A percentile compares a stretch with the other conserved stretches of the same genome.
phyloP scores from a whole-genome alignment of 2,113 vertebrate genomes.

The Zapornia atra region DNA sequence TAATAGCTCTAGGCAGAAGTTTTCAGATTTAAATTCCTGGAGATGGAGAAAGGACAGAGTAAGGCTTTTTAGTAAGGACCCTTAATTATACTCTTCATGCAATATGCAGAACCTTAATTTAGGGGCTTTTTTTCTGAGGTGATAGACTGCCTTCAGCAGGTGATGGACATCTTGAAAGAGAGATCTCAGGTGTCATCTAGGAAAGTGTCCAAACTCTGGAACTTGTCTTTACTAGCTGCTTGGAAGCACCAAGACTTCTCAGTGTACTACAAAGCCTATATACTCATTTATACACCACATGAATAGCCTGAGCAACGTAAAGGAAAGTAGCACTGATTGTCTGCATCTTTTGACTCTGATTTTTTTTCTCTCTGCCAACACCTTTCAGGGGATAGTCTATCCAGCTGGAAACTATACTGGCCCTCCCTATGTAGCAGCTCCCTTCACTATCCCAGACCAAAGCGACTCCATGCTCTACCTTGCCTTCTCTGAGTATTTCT shows the following conservation, averaged over 20 bases:
- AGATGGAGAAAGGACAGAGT: not conserved
- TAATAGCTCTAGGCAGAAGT: not conserved
- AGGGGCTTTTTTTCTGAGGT: not conserved
- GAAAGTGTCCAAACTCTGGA: not conserved
- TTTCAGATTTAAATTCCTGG: not conserved
- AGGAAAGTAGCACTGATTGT: not conserved
- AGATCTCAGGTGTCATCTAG: not conserved
- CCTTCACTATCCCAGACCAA: slow-evolving; percentile 51
- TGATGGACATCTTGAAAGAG: not conserved
- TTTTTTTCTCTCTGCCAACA: not conserved
- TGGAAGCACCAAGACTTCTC: not conserved
- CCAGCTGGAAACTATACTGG: slow-evolving; percentile 32
- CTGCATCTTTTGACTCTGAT: not conserved
- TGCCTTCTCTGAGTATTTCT: slow-evolving; percentile 73
- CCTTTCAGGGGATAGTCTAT: slow-evolving; percentile 61
- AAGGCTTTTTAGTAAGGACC: not conserved
- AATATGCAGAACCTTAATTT: not conserved
- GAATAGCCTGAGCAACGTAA: not conserved
- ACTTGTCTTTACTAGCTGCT: not conserved
- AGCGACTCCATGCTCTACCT: slow-evolving; percentile 72
- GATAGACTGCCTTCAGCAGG: not conserved
- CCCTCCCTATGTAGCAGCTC: slow-evolving; percentile 29
- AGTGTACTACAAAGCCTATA: not conserved
- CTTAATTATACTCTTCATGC: not conserved
- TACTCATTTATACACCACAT: not conserved